Evolutionary conservation across 2,797 vertebrate genomes (phyloP).

Genomic region (Malacoraja senta): DNA sequence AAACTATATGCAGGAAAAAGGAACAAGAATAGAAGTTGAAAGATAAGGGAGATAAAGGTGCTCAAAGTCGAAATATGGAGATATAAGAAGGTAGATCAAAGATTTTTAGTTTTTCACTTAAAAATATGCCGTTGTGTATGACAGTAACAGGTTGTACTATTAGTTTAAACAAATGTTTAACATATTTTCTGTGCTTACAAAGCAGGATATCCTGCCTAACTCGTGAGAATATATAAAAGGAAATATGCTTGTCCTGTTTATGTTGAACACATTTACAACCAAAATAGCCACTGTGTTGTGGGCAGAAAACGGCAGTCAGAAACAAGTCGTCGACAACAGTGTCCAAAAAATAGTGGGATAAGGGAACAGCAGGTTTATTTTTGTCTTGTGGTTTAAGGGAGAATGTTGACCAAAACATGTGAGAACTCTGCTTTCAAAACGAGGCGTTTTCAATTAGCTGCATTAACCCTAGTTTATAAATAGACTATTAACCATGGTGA

Average conservation of each 20-base stretch:
- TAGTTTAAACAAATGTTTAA: not conserved
- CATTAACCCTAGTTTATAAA: not conserved
- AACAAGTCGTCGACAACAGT: not conserved
- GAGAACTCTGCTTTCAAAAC: not conserved
- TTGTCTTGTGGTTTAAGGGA: not conserved
- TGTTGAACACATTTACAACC: not conserved
- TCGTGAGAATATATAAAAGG: constrained; percentile 1
- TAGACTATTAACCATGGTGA: not conserved
- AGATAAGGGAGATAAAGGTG: not conserved
- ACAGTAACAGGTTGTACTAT: not conserved
- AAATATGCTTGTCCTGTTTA: not conserved
- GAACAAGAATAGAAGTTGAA: not conserved
- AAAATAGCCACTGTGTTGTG: not conserved
- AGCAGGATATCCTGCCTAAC: constrained; percentile 1
- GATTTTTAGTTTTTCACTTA: not conserved
- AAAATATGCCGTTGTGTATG: not conserved
- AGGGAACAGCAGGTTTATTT: not conserved
- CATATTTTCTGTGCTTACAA: not conserved
- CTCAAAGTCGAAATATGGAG: not conserved
- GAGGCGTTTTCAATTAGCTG: not conserved
- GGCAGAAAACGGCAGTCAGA: not conserved
- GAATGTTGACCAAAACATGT: not conserved
- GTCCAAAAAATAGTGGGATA: not conserved
- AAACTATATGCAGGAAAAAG: not conserved
- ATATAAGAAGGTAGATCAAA: not conserved